These are phyloP conservation scores for Seriola rivoliana DNA, from an alignment of 2,113 vertebrate species.

Conservation along the genomic window DNA sequence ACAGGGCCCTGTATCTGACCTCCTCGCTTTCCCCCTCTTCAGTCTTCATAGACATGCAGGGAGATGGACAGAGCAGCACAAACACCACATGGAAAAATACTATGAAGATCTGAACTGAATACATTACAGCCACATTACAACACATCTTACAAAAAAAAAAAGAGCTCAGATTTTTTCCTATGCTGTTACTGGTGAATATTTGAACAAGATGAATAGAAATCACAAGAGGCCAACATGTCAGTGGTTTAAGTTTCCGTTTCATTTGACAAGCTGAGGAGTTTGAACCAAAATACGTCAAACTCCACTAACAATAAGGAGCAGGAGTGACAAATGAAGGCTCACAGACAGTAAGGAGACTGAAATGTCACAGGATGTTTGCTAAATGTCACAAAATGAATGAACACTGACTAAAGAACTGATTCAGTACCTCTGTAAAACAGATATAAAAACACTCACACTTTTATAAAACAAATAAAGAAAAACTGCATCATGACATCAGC, in stretches of 20 bases:
- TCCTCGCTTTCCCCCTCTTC: conserved; percentile 47
- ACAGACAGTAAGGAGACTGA: background rate
- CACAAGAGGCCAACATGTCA: background rate
- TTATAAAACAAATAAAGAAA: background rate
- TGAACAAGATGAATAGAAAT: conserved; percentile 11
- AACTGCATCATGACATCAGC: background rate
- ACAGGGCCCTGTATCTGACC: conserved; percentile 75
- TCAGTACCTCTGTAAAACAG: background rate
- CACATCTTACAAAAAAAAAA: conserved; percentile 5
- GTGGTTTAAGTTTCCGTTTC: background rate
- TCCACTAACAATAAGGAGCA: background rate
- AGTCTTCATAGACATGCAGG: conserved; percentile 64
- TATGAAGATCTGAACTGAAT: conserved; percentile 30
- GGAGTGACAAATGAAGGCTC: background rate
- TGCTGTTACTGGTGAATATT: conserved; percentile 15
- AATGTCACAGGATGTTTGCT: background rate
- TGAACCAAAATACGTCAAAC: background rate
- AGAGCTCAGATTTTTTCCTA: conserved; percentile 12
- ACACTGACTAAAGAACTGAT: background rate
- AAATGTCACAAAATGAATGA: background rate
- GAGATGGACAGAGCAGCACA: conserved; percentile 63
- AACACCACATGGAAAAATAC: conserved; percentile 38
- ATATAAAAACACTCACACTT: background rate
- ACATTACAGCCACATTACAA: conserved; percentile 11
- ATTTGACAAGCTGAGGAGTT: background rate